A percentile compares a stretch with the other conserved stretches of the same genome.
These are phyloP conservation scores for Stigmatopora argus DNA, from an alignment of 2,113 vertebrate genomes.

Conservation along the genomic window DNA sequence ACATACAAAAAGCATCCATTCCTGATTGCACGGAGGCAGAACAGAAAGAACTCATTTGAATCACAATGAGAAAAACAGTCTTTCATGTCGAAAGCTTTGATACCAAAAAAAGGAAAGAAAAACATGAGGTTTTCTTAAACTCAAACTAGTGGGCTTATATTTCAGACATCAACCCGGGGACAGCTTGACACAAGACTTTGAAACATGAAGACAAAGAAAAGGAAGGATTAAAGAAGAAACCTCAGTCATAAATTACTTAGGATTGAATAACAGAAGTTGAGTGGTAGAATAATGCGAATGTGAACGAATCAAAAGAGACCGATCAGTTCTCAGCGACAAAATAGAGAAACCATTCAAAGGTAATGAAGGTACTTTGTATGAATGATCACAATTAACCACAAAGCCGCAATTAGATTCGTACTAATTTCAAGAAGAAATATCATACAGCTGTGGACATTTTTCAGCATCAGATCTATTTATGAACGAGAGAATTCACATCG, in stretches of 20 bases:
- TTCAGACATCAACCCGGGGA: conserved; percentile 29
- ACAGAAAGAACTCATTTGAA: conserved; percentile 55
- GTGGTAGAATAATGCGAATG: conserved; percentile 12
- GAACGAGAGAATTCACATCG: conserved; percentile 1
- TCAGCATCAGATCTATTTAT: conserved; percentile 3
- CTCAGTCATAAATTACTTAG: conserved; percentile 33
- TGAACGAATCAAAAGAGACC: conserved; percentile 6
- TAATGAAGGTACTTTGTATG: conserved; percentile 8
- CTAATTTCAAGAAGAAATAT: conserved; percentile 16
- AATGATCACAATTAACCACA: conserved; percentile 40
- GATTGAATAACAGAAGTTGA: conserved; percentile 12
- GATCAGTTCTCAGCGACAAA: conserved; percentile 9
- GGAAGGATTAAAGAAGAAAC: conserved; percentile 11
- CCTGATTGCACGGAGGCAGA: conserved; percentile 56
- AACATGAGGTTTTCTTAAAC: conserved; percentile 42
- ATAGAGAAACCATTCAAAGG: conserved; percentile 23
- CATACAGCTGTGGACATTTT: conserved; percentile 2
- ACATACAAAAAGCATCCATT: conserved; percentile 49
- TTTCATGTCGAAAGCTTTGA: conserved; percentile 66
- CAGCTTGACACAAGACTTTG: conserved; percentile 34
- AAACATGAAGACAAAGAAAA: conserved; percentile 15
- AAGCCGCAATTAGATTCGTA: conserved; percentile 15
- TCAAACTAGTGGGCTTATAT: conserved; percentile 38
- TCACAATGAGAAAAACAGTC: conserved; percentile 35
- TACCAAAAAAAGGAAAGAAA: conserved; percentile 29